These are phyloP conservation scores for Troides aeacus DNA, from an alignment of 2,888 invertebrate genomes.

Conservation along the genomic window DNA sequence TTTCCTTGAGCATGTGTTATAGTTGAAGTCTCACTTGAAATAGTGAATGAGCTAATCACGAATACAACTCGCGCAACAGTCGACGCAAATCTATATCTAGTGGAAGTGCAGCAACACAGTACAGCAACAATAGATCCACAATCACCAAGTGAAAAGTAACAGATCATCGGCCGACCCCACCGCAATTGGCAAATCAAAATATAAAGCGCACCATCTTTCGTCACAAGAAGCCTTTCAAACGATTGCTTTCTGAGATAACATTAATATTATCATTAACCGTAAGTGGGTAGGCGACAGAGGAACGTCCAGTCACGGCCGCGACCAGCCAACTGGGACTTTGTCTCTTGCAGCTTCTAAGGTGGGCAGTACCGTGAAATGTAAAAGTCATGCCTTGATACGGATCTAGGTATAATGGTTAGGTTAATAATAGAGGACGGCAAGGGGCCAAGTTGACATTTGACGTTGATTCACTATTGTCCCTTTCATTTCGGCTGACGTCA, in stretches of 20 bases:
- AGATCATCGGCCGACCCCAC: conserved; percentile 17
- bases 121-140: not conserved
- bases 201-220: conserved; percentile 37
- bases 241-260: conserved; percentile 71
- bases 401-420: conserved; percentile 48
- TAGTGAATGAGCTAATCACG: conserved; percentile 4
- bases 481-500: conserved; percentile 65
- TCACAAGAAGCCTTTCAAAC: conserved; percentile 44
- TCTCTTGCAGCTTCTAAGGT: conserved; percentile 34
- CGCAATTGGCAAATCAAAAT: conserved; percentile 46
- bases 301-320: conserved; percentile 63
- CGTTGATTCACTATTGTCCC: conserved; percentile 77
- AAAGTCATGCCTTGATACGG: conserved; percentile 47
- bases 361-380: conserved; percentile 36
- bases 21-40: not conserved
- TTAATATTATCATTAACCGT: conserved; percentile 76
- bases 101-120: not conserved
- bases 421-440: conserved; percentile 55
- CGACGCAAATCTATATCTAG: not conserved
- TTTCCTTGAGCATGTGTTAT: too few species aligned
- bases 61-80: not conserved
- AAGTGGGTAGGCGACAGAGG: conserved; percentile 74
- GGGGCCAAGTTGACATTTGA: conserved; percentile 73
- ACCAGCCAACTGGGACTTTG: conserved; percentile 50
- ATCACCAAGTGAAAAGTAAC: conserved; percentile 12